Evolutionary conservation across 2,888 invertebrate species (phyloP), one percentile per base, ranked within the genome.

Genomic region (Chrysolina oricalcia): DNA sequence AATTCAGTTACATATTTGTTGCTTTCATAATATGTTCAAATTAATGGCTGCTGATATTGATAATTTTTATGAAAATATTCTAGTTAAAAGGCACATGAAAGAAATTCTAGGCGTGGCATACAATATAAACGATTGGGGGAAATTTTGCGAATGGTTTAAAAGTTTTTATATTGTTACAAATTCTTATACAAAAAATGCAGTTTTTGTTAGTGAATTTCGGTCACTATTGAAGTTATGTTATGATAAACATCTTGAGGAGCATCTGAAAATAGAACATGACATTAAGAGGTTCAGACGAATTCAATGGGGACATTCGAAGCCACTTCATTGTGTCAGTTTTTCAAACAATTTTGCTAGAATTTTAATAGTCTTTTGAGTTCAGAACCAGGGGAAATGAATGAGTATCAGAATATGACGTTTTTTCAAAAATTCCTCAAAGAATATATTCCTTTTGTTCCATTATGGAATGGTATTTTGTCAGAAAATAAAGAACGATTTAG

Each of bases 1-100:
- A 17, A 41, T 68, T 46, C 17, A 69, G 40, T 35, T 73, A 5
- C 63, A 63, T 43, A 50, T 73, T 13, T 73, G 73, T 50, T 73
- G 73, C 62, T 64, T 40, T 11, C 73, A 68, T n/a, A n/a, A n/a
- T 35, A 63, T 62, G 35, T 68, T 73, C 8, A 73, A 69, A 64
- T 69, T 73, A 35, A 73, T 73, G 68, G 68, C 68, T 15, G 35
- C 62, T 13, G 68, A 63, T 41, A 27, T 73, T 63, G 73, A 73
- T 15, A 73, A 68, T 11, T 19, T 63, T 53, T 73, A 62, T 48
- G 19, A 9, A 63, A 50, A 59, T 27, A 13, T 17, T 19, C 13
- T 3, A 63, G 65, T 48, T 21, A 65, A 72, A 50, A n/a, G 40
- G 17, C 64, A 65, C 23, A 65, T 72, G 27, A 73, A 68, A 23